Percentiles rank a stretch among this genome's conserved stretches.
Conservation (phyloP, 2,888 invertebrate species). For the Drosophila tripunctata region DNA sequence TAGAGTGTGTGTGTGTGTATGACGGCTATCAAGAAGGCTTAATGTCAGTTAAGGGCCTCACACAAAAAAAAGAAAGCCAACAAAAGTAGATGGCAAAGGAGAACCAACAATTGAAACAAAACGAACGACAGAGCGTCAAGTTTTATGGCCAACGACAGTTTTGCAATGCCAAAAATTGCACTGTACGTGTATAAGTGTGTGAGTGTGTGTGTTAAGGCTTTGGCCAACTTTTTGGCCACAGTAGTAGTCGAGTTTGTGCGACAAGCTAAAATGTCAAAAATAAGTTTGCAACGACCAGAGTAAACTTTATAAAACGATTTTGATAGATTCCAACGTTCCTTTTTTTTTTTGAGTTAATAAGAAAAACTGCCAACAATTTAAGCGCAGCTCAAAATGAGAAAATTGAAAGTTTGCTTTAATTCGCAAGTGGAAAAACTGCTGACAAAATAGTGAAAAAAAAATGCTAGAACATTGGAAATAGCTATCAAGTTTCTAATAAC, state of each 20-base stretch:
- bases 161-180: slow-evolving; percentile 33
- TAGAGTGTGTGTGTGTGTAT: slow-evolving; percentile 23
- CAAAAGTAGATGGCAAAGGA: not conserved
- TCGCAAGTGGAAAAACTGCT: not conserved
- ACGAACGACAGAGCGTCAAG: slow-evolving; percentile 17
- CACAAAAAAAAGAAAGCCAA: not conserved
- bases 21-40: slow-evolving; percentile 44
- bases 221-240: slow-evolving; percentile 4
- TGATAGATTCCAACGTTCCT: slow-evolving; percentile 24
- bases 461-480: no score
- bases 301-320: slow-evolving; percentile 31
- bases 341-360: no score
- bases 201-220: not conserved
- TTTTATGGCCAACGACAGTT: slow-evolving; percentile 28
- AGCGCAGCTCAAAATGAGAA: not conserved
- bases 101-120: slow-evolving; percentile 46
- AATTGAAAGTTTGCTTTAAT: not conserved
- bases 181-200: not conserved
- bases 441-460: not conserved
- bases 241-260: no score
- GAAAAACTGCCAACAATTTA: slow-evolving; percentile 3
- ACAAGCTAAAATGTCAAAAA: slow-evolving; percentile 10
- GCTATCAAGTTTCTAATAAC: no score
- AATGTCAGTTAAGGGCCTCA: slow-evolving; percentile 35
- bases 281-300: slow-evolving; percentile 11